phyloP scores from a whole-genome alignment of 1,140 invertebrate species.

The Euglossa dilemma region DNA sequence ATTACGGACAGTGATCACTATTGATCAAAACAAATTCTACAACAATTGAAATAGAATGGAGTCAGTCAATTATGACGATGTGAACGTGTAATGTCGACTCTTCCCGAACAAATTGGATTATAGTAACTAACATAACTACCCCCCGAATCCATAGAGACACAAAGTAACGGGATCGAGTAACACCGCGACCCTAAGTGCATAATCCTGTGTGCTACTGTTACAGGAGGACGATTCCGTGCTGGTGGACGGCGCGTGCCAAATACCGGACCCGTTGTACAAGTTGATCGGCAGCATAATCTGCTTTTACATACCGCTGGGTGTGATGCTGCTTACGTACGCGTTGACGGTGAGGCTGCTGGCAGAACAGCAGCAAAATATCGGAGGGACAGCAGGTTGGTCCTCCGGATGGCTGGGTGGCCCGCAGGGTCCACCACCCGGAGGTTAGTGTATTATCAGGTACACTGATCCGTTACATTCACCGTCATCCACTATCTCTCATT shows the following conservation, averaged over 20 bases:
- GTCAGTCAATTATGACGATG: no score
- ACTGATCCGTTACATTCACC: constrained; percentile 50
- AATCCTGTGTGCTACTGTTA: constrained; percentile 67
- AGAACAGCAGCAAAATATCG: constrained; percentile 89
- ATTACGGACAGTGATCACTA: no score
- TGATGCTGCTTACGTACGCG: constrained; percentile 97
- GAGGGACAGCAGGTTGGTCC: constrained; percentile 84
- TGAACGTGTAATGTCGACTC: no score
- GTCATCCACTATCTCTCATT: background rate
- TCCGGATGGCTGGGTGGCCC: constrained; percentile 85
- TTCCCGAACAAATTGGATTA: no score
- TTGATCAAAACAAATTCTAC: no score
- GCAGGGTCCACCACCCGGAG: constrained; percentile 82
- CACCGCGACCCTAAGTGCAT: constrained; percentile 12
- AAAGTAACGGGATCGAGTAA: background rate
- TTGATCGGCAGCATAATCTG: constrained; percentile 96
- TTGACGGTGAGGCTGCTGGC: constrained; percentile 93
- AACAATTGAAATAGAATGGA: no score
- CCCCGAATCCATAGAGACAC: background rate
- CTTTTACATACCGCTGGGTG: constrained; percentile 96
- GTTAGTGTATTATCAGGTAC: constrained; percentile 66
- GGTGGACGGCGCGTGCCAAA: constrained; percentile 91
- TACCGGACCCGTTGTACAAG: constrained; percentile 94
- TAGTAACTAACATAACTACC: no score
- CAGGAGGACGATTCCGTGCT: constrained; percentile 91